Evolutionary conservation across 2,113 vertebrate genomes (phyloP), one percentile per base, ranked within the genome.

Genomic region (Nematolebias whitei): DNA sequence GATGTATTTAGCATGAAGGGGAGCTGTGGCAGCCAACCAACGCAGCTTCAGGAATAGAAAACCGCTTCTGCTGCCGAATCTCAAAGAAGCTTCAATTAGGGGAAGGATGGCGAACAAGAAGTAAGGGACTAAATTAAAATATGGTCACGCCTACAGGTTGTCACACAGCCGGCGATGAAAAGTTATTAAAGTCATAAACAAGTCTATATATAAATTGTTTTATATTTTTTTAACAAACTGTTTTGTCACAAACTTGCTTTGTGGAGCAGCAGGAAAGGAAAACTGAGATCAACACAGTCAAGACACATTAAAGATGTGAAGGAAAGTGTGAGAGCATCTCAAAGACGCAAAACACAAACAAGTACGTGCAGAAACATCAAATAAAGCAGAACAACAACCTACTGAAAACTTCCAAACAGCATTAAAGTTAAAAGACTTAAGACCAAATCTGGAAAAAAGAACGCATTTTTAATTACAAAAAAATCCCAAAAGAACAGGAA

Each of bases 111-210:
- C 47, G 68, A 75, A 72, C 54, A 44, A 71, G 66, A 71, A 62
- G 72, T 26, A 50, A 24, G 18, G 63, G 63, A 50, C 67, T 52
- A 53, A 60, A 83, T 83, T 52, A 83, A 72, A 76, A 32, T 59
- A 55, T 16, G 63, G 72, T 55, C 7, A 40, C 38, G 32, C 71
- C 72, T 67, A 79, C 75, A 74, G 74, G 63, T 78, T 76, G 84
- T 80, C 77, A 85, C 61, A 40, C 63, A 51, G 63, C 58, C n/a
- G 41, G 49, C 71, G 43, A 84, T 55, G 47, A 74, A 72, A 79
- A 63, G 68, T 83, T 72, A 86, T 79, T 79, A 79, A 74, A 76
- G 43, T 52, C 70, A n/a, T 35, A 72, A 58, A 61, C 7, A 58
- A 11, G 72, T 79, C 76, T 74, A 67, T 62, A 68, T 80, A 13